phyloP scores from a whole-genome alignment of 2,113 vertebrate genomes.

The Megaleporinus macrocephalus region DNA sequence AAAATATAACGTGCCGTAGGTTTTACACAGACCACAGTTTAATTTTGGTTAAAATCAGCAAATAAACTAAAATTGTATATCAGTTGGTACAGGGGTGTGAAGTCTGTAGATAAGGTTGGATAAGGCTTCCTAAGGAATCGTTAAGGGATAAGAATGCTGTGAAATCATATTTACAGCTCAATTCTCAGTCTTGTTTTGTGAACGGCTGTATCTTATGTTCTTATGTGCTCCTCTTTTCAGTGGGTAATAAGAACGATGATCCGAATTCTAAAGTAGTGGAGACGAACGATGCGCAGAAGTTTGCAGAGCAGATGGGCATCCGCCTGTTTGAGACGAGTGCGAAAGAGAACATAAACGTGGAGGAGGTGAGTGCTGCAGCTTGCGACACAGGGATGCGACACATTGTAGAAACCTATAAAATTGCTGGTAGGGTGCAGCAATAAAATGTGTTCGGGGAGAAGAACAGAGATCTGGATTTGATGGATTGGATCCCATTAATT shows the following conservation, averaged over 20 bases:
- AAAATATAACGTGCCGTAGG: too few relatives aligned
- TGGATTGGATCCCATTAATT: background rate
- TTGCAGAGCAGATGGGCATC: constrained; percentile 98
- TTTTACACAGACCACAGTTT: too few relatives aligned
- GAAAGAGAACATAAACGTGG: constrained; percentile 98
- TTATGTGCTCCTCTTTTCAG: constrained; percentile 67
- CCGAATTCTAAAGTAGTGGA: constrained; percentile 97
- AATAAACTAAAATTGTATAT: too few relatives aligned
- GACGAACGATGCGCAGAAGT: constrained; percentile 97
- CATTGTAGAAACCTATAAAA: constrained; percentile 1
- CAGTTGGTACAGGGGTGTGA: too few relatives aligned
- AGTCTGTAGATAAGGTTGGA: too few relatives aligned
- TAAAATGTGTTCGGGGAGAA: background rate
- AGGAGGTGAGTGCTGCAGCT: constrained; percentile 83
- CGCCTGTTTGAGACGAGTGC: constrained; percentile 98
- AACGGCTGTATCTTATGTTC: background rate
- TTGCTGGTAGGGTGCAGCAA: background rate
- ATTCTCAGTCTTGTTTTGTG: background rate
- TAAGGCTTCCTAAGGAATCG: too few relatives aligned
- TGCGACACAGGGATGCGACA: background rate
- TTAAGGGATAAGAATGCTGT: too few relatives aligned
- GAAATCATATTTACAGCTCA: too few relatives aligned
- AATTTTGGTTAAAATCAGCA: too few relatives aligned
- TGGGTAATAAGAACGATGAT: constrained; percentile 99
- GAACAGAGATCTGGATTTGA: background rate